Base-by-base conservation (phyloP, 1,140 invertebrate species). In the Pseudomyrmex gracilis region DNA sequence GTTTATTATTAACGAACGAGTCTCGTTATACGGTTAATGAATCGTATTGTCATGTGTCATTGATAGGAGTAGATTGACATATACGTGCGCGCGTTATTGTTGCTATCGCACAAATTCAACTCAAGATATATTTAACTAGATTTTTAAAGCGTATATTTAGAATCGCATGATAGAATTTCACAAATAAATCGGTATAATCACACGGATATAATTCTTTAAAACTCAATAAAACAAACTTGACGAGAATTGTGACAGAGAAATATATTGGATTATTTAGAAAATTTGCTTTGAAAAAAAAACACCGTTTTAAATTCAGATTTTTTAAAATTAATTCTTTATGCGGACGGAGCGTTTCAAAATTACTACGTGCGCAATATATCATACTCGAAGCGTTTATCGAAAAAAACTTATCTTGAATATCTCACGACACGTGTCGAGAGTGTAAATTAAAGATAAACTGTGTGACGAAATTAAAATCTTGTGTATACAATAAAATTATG, bases 141-240 rank as follows among this genome's bases (percentile, higher is more conserved):
- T 58, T 70, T 57, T 34, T 12, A 20, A 24, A 1, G 5, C 43
- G 47, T 78, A 70, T 49, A 49, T 78, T 70, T 78, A 70, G 34
- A 34, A 34, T 34, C 7, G 5, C 15, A 15, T 15, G 53, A 57
- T 58, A 1, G 15, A 24, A 24, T 80, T 5, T 22, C 15, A 4
- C 15, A 67, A 34, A 51, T 1, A 0, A 78, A 70, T 58, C 43
- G 43, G 57, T 47, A 58, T 47, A 58, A 68, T 47, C 57, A 55
- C 57, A 55, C 20, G 22, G 10, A 49, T 34, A 34, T 34, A 34
- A 34, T 34, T 34, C 34, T 34, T 34, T 7, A 34, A 34, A 34
- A 0, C 5, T 34, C 5, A 34, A 34, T 34, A 34, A 34, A 34
- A 34, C 34, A 0, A 34, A 34, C 34, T 34, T 0, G 34, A 34